Conservation (phyloP, 2,113 vertebrate species). For the Laterallus jamaicensis region DNA sequence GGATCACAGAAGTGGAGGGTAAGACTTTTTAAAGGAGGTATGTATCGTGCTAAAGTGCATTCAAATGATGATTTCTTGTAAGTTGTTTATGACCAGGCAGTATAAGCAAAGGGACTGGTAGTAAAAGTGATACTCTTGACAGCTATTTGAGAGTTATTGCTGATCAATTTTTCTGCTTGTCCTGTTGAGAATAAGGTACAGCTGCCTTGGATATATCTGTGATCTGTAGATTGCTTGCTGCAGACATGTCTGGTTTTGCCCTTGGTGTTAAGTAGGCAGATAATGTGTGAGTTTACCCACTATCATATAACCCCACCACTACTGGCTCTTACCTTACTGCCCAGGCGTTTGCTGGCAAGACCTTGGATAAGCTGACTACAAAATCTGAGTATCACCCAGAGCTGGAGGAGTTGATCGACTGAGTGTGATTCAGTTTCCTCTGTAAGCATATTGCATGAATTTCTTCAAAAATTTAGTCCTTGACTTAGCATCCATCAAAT, state of each 20-base stretch:
- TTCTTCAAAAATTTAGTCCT: neutral
- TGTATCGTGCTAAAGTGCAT: accelerated
- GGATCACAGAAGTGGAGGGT: neutral
- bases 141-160: neutral
- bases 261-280: neutral
- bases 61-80: neutral
- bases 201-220: neutral
- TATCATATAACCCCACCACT: neutral
- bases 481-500: neutral
- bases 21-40: neutral
- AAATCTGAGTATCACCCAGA: neutral
- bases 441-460: neutral
- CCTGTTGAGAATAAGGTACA: neutral
- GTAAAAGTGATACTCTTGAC: neutral
- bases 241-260: neutral
- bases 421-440: neutral
- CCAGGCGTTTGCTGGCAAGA: neutral
- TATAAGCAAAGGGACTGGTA: neutral
- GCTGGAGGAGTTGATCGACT: neutral
- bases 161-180: neutral
- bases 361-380: neutral
- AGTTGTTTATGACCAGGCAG: neutral
- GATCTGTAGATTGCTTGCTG: neutral
- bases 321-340: neutral
- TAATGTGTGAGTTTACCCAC: neutral